Evolutionary conservation across 2,888 invertebrate species (phyloP).

Genomic region (Cistogaster globosa): DNA sequence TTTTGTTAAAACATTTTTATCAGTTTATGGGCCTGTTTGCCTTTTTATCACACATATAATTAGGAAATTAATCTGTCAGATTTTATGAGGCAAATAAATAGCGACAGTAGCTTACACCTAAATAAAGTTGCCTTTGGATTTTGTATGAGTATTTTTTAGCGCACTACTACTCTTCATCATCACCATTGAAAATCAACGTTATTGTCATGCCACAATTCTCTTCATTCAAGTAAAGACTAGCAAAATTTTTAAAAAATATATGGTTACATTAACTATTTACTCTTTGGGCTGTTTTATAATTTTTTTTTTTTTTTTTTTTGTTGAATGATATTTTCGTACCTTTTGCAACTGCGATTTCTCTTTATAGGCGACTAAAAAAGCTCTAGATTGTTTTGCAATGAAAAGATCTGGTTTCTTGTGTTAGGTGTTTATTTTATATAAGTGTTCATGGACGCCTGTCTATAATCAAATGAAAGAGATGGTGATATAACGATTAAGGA

Average conservation of each 20-base stretch:
- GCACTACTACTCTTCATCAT: constrained; percentile 3
- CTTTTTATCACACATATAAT: constrained; percentile 70
- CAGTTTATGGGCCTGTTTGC: constrained; percentile 39
- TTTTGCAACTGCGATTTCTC: too few relatives aligned
- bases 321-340: too few relatives aligned
- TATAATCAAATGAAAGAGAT: too few relatives aligned
- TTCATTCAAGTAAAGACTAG: neutral
- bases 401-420: too few relatives aligned
- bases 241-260: neutral
- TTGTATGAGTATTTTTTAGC: neutral
- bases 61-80: constrained; percentile 74
- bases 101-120: constrained; percentile 26
- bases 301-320: too few relatives aligned
- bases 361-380: too few relatives aligned
- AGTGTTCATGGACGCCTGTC: too few relatives aligned
- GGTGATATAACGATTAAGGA: too few relatives aligned
- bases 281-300: too few relatives aligned
- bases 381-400: too few relatives aligned
- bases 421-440: too few relatives aligned
- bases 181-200: constrained; percentile 19
- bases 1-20: constrained; percentile 20
- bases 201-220: constrained; percentile 23
- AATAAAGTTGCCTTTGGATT: neutral
- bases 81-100: constrained; percentile 71
- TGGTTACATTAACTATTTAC: too few relatives aligned